These are phyloP conservation scores for Drosophila paranaensis DNA, from an alignment of 2,888 invertebrate species.

Conservation along the genomic window DNA sequence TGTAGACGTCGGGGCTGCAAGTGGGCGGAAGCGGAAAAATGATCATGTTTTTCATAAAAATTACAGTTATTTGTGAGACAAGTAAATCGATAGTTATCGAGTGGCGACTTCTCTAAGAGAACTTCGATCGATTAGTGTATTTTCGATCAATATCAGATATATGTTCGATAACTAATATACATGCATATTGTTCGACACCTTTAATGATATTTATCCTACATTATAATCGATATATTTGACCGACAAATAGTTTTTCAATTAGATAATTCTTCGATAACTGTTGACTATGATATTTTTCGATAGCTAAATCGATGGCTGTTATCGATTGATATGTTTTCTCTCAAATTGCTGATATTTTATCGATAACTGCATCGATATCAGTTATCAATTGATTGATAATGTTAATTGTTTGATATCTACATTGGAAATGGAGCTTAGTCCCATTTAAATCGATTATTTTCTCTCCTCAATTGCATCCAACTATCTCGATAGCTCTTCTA, in stretches of 20 bases:
- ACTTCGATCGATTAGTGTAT: no score
- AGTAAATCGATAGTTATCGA: neutral
- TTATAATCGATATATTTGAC: neutral
- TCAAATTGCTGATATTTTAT: no score
- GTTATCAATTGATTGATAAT: neutral
- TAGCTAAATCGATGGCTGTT: neutral
- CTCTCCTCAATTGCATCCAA: neutral
- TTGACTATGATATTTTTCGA: neutral
- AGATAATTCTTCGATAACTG: no score
- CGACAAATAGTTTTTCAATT: neutral
- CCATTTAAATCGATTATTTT: neutral
- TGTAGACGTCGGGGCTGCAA: constrained; percentile 92
- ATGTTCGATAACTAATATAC: no score
- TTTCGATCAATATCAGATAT: no score
- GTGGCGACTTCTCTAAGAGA: no score
- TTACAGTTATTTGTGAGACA: no score
- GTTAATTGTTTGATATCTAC: neutral
- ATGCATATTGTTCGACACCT: no score
- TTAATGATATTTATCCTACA: no score
- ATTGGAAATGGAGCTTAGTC: neutral
- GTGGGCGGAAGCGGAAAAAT: constrained; percentile 58
- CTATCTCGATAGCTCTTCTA: neutral
- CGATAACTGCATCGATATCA: neutral
- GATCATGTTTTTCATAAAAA: neutral
- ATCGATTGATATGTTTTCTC: neutral